Evolutionary conservation across 2,888 invertebrate genomes (phyloP).

Genomic region (Caenorhabditis sp.): DNA sequence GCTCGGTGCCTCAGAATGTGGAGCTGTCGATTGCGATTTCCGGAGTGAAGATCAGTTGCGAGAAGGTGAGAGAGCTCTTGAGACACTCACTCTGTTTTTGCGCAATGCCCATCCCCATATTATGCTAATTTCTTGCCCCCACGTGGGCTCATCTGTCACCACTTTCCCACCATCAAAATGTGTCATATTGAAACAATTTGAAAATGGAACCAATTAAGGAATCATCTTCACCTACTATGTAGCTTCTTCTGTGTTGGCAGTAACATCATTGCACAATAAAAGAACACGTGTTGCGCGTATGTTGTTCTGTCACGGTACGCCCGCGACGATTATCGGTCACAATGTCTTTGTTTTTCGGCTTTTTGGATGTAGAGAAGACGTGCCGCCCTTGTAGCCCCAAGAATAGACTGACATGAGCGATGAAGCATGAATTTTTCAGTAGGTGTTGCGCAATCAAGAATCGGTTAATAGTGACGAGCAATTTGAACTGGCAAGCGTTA

Average conservation of each 20-base stretch:
- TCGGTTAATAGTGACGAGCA: neutral
- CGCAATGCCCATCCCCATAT: conserved; percentile 29
- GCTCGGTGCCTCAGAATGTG: conserved; percentile 43
- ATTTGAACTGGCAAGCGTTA: too few relatives aligned
- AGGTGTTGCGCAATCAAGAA: conserved; percentile 13
- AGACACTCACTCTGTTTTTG: conserved; percentile 29
- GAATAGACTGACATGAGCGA: conserved; percentile 11
- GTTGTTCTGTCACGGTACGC: conserved; percentile 18
- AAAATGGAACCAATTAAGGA: conserved; percentile 14
- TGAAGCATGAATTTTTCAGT: conserved; percentile 42
- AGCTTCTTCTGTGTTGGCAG: neutral
- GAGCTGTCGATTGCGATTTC: conserved; percentile 67
- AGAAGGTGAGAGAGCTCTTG: conserved; percentile 67
- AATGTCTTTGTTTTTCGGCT: conserved; percentile 30
- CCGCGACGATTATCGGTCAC: conserved; percentile 33
- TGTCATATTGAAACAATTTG: conserved; percentile 1
- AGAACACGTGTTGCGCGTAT: conserved; percentile 43
- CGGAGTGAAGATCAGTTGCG: conserved; percentile 67
- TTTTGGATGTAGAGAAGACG: conserved; percentile 25
- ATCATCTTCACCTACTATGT: conserved; percentile 22
- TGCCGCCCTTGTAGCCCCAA: neutral
- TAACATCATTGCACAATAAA: conserved; percentile 33
- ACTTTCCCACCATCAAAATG: conserved; percentile 20
- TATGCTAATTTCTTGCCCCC: conserved; percentile 28
- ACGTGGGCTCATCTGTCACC: conserved; percentile 4